These are phyloP conservation scores for Microdon myrmicae DNA, from an alignment of 2,888 invertebrate genomes.

Conservation along the genomic window DNA sequence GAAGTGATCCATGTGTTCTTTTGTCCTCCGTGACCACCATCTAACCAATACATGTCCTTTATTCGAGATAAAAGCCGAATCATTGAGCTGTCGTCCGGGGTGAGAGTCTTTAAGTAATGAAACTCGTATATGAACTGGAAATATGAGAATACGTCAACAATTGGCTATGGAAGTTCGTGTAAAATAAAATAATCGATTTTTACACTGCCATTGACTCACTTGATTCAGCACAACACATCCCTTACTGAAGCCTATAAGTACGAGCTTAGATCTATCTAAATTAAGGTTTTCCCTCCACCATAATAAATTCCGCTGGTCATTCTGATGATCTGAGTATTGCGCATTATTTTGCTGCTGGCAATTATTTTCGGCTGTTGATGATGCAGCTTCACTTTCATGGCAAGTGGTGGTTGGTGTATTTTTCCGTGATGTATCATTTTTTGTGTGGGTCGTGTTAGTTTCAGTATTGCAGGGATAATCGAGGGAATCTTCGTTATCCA, in stretches of 20 bases:
- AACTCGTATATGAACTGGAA: constrained; percentile 83
- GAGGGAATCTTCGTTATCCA: constrained; percentile 64
- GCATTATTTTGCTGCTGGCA: constrained; percentile 38
- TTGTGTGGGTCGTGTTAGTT: constrained; percentile 32
- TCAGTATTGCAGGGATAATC: constrained; percentile 54
- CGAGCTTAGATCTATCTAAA: constrained; percentile 72
- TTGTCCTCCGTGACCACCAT: constrained; percentile 90
- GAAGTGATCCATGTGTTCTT: constrained; percentile 90
- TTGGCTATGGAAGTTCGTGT: background rate
- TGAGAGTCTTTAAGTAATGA: constrained; percentile 76
- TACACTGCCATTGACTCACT: constrained; percentile 66
- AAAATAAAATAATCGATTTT: constrained; percentile 58
- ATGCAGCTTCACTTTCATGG: constrained; percentile 26
- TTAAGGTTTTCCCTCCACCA: constrained; percentile 73
- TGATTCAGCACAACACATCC: constrained; percentile 92
- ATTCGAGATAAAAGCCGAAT: constrained; percentile 76
- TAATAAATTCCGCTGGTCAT: constrained; percentile 64
- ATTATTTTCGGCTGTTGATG: constrained; percentile 31
- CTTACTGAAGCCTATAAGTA: constrained; percentile 88
- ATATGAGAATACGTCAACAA: background rate
- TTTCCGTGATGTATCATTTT: constrained; percentile 39
- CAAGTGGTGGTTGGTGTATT: constrained; percentile 28
- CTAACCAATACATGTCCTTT: constrained; percentile 86
- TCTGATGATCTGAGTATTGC: constrained; percentile 53
- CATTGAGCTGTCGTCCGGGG: constrained; percentile 73